Evolutionary conservation across 2,797 vertebrate species (phyloP), one percentile per base, ranked within the genome.

Genomic region (Australoheros facetus): DNA sequence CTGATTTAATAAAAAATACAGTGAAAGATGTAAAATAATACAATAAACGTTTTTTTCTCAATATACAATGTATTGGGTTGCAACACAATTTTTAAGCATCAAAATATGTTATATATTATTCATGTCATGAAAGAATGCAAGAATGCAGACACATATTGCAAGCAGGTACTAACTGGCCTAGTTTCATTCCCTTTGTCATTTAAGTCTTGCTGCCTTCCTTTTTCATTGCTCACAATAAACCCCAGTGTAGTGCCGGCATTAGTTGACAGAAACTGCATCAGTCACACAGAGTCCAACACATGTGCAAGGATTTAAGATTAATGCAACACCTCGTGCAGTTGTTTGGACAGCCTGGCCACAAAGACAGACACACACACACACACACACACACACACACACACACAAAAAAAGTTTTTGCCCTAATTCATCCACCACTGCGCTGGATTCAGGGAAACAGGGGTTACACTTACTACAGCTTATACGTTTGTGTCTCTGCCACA

Each of bases 211-310:
- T 76, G 79, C 80, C 55, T 72, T 80, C 53, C 3, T 23, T 80
- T 83, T 77, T 75, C 82, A 84, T 92, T 78, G 62, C 59, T 88
- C 82, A 77, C 78, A 62, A 55, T 82, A 79, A 87, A 87, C 34
- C 45, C 19, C 64, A 32, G 58, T 78, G 75, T 58, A n/a, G 19
- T 39, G 64, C 74, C 77, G 64, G 62, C 71, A 26, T 77, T 45
- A 45, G 42, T 14, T 45, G 83, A 87, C 81, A 83, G 84, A 77
- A 72, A 80, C 74, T 1, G 53, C 81, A 91, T 90, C 85, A 80
- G 54, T 91, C 85, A 86, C 73, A 64, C 56, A 75, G 39, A 81
- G 79, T 51, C 54, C 81, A 55, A 86, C 71, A 59, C 77, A 51
- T 79, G 70, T n/a, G 79, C 69, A 57, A 10, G 37, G 73, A 78